These are phyloP conservation scores for Temnothorax rugatulus DNA, from an alignment of 2,888 invertebrate genomes.

Conservation along the genomic window DNA sequence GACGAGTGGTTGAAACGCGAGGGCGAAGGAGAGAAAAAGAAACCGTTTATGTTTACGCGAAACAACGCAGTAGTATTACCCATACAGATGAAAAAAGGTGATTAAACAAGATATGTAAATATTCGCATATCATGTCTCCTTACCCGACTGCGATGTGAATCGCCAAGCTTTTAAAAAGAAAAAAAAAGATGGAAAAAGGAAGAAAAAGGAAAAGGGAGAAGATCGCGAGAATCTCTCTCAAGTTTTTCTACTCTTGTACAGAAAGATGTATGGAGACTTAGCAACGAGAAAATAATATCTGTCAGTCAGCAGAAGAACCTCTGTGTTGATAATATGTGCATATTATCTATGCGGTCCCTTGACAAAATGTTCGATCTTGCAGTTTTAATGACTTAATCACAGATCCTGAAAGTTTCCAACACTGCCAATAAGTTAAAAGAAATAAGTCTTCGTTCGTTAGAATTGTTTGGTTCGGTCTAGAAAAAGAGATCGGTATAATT, in stretches of 20 bases:
- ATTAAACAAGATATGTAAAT: conserved; percentile 67
- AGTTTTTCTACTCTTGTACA: conserved; percentile 76
- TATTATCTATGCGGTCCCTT: conserved; percentile 52
- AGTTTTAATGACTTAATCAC: conserved; percentile 57
- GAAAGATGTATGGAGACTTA: conserved; percentile 58
- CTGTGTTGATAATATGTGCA: conserved; percentile 57
- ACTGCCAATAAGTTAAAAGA: conserved; percentile 75
- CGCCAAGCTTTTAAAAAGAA: conserved; percentile 53
- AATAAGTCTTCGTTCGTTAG: conserved; percentile 61
- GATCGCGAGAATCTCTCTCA: conserved; percentile 54
- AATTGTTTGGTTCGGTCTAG: conserved; percentile 35
- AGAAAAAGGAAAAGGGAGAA: background rate
- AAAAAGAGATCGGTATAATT: background rate
- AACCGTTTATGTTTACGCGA: conserved; percentile 59
- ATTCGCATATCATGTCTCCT: conserved; percentile 72
- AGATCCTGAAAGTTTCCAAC: conserved; percentile 74
- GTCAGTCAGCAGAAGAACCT: conserved; percentile 60
- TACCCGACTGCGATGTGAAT: conserved; percentile 58
- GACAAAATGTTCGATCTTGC: conserved; percentile 60
- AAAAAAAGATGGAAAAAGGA: conserved; percentile 15
- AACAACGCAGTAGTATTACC: conserved; percentile 62
- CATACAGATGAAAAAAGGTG: conserved; percentile 48
- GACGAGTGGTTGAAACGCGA: background rate
- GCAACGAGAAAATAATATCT: conserved; percentile 55
- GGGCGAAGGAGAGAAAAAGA: conserved; percentile 15